Conservation (phyloP, 2,888 invertebrate species). For the Diaprepes abbreviatus region DNA sequence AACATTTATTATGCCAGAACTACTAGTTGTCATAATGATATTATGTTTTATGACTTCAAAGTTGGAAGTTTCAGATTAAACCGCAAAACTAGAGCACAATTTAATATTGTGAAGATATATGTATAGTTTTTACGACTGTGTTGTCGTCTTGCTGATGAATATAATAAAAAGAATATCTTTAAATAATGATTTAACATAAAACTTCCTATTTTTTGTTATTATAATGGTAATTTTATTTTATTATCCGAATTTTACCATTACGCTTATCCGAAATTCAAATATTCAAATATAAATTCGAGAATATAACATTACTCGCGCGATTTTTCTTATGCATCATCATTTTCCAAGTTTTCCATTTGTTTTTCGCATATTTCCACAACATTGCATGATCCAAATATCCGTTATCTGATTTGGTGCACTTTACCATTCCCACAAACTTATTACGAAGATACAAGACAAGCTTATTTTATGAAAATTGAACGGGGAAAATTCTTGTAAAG, state of each 20-base stretch:
- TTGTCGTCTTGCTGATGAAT: too few relatives aligned
- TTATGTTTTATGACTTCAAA: not conserved
- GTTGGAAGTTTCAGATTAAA: not conserved
- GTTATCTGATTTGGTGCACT: constrained; percentile 19
- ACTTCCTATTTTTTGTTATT: too few relatives aligned
- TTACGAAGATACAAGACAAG: constrained; percentile 12
- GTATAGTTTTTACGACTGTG: too few relatives aligned
- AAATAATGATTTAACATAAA: too few relatives aligned
- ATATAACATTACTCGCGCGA: not conserved
- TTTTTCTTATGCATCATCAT: not conserved
- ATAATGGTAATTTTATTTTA: too few relatives aligned
- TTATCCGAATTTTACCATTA: too few relatives aligned
- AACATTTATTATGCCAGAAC: not conserved
- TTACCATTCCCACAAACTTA: constrained; percentile 12
- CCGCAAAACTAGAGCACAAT: not conserved
- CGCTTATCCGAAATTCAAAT: too few relatives aligned
- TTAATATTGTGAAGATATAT: too few relatives aligned
- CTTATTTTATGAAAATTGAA: constrained; percentile 18
- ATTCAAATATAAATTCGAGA: not conserved
- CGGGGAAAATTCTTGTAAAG: not conserved
- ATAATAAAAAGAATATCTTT: too few relatives aligned
- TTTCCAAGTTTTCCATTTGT: not conserved
- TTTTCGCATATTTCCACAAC: not conserved
- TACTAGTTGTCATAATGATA: not conserved
- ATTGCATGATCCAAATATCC: not conserved